phyloP scores from a whole-genome alignment of 2,888 invertebrate genomes.

The Meghimatium bilineatum region DNA sequence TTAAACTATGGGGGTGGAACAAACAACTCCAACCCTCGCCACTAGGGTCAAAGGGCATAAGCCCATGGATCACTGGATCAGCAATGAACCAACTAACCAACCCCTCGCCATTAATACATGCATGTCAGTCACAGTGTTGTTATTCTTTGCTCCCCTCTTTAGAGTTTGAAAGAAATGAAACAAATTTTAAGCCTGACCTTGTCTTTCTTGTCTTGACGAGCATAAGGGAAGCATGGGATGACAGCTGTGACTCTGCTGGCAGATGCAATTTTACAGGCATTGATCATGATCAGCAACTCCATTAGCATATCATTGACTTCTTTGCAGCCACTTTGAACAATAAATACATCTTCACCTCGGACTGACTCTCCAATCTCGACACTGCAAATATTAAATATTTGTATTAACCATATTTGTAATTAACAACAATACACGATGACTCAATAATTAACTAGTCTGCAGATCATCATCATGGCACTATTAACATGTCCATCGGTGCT shows the following conservation, averaged over 20 bases:
- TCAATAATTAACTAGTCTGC: no score
- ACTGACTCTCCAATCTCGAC: constrained; percentile 97
- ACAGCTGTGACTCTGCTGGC: constrained; percentile 95
- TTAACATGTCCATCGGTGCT: no score
- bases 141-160: no score
- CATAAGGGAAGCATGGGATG: constrained; percentile 96
- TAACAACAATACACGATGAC: background rate
- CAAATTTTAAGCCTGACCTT: constrained; percentile 81
- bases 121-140: no score
- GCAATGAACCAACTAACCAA: no score
- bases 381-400: constrained; percentile 77
- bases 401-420: background rate
- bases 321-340: constrained; percentile 95
- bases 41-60: no score
- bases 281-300: constrained; percentile 97
- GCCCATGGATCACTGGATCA: no score
- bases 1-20: no score
- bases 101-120: no score
- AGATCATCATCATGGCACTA: no score
- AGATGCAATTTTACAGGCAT: constrained; percentile 97
- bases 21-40: no score
- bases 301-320: constrained; percentile 96
- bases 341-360: constrained; percentile 96
- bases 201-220: constrained; percentile 96
- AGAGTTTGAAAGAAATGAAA: no score